Percentiles rank a stretch among this genome's conserved stretches.
phyloP scores from a whole-genome alignment of 2,888 invertebrate genomes.

The Drosophila fungiperda region DNA sequence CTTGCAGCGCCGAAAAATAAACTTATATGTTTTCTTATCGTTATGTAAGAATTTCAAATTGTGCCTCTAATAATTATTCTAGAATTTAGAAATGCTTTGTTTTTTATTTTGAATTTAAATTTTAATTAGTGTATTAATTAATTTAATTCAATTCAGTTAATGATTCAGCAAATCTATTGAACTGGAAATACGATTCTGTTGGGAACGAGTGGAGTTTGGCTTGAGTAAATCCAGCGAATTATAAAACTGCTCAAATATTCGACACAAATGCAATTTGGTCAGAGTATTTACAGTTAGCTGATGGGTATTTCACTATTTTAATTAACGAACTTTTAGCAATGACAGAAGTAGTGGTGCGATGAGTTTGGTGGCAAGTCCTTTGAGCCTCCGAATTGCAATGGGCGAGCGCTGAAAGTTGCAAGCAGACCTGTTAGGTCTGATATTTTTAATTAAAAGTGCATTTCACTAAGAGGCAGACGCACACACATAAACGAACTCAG shows the following conservation, averaged over 20 bases:
- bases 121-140: not conserved
- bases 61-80: not conserved
- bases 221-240: not conserved
- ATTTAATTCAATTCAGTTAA: no score
- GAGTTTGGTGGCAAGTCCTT: not conserved
- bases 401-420: not conserved
- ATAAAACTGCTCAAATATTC: not conserved
- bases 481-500: not conserved
- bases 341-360: not conserved
- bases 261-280: not conserved
- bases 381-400: conserved; percentile 3
- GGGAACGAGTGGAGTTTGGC: not conserved
- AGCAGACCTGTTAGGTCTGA: conserved; percentile 1
- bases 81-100: not conserved
- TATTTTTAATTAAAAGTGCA: conserved; percentile 64
- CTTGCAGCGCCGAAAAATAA: not conserved
- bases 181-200: not conserved
- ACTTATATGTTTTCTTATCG: not conserved
- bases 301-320: conserved; percentile 20
- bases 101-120: not conserved
- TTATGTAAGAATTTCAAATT: not conserved
- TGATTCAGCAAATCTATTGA: not conserved
- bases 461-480: conserved; percentile 46
- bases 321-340: conserved; percentile 20
- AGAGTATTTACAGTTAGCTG: not conserved